These are phyloP conservation scores for Atrichornis clamosus DNA, from an alignment of 2,113 vertebrate genomes.

Conservation along the genomic window DNA sequence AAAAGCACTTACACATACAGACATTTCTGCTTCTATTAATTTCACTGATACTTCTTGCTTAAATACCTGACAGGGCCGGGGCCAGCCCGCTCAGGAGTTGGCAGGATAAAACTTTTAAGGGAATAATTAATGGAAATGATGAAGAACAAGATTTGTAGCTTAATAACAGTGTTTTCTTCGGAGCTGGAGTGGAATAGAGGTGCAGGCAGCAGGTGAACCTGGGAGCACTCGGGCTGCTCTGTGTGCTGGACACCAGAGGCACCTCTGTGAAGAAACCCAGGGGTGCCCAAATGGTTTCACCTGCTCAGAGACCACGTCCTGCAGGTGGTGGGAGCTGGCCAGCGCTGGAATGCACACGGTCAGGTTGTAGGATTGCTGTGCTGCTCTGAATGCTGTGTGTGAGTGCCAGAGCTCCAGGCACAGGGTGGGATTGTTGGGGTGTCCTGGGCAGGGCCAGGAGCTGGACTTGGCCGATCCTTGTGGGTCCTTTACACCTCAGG, in stretches of 20 bases:
- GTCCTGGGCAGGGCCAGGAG: not conserved
- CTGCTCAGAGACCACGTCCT: not conserved
- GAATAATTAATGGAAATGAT: not conserved
- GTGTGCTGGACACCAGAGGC: not conserved
- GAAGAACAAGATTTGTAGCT: not conserved
- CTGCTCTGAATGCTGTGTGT: not conserved
- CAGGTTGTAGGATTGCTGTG: not conserved
- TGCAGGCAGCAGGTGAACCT: accelerated
- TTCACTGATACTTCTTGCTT: not conserved
- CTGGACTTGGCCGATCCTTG: not conserved
- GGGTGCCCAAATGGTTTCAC: accelerated
- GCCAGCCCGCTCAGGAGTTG: not conserved
- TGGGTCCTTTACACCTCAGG: not conserved
- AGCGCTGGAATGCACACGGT: accelerated
- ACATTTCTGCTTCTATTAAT: not conserved
- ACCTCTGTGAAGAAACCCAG: not conserved
- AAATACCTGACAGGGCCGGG: not conserved
- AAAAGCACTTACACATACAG: accelerated
- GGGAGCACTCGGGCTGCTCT: not conserved
- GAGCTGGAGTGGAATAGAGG: not conserved
- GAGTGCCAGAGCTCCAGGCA: not conserved
- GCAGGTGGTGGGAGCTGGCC: accelerated
- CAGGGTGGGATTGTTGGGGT: not conserved
- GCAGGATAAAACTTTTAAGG: not conserved
- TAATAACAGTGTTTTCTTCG: not conserved